Conservation (phyloP, 2,113 vertebrate genomes). For the Bubalus kerabau region DNA sequence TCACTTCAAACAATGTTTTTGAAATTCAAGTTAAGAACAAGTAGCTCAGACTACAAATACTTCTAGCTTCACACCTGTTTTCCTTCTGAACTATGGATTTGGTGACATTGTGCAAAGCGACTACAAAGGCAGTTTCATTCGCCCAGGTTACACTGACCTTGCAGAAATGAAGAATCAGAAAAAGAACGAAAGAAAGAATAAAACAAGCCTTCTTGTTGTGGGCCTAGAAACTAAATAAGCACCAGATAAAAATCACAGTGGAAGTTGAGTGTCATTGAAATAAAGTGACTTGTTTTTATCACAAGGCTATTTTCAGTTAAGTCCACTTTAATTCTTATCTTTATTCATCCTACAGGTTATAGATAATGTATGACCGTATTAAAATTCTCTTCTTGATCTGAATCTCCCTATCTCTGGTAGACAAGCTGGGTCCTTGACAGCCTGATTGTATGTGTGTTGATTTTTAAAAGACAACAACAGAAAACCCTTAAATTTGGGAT, state of each 20-base stretch:
- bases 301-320: slow-evolving; percentile 60
- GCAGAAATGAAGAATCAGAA: slow-evolving; percentile 20
- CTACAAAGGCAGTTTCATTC: slow-evolving; percentile 28
- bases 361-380: slow-evolving; percentile 68
- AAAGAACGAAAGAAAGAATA: not conserved
- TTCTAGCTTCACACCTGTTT: slow-evolving; percentile 31
- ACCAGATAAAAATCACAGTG: slow-evolving; percentile 65
- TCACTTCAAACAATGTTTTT: slow-evolving; percentile 50
- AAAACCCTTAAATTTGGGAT: slow-evolving; percentile 11
- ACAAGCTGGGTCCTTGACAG: slow-evolving; percentile 60
- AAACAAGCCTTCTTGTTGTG: not conserved
- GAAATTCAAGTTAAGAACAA: slow-evolving; percentile 45
- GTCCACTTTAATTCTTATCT: slow-evolving; percentile 71
- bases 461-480: slow-evolving; percentile 57
- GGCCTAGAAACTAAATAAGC: slow-evolving; percentile 48
- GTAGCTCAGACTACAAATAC: not conserved
- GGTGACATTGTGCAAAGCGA: slow-evolving; percentile 37
- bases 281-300: slow-evolving; percentile 72
- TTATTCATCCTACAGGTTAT: slow-evolving; percentile 65
- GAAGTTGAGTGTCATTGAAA: slow-evolving; percentile 66
- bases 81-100: slow-evolving; percentile 49
- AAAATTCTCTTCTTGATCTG: slow-evolving; percentile 63
- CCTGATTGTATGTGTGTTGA: slow-evolving; percentile 46
- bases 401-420: slow-evolving; percentile 61
- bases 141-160: slow-evolving; percentile 70